phyloP scores from a whole-genome alignment of 2,797 vertebrate genomes.

The Pipistrellus pygmaeus region DNA sequence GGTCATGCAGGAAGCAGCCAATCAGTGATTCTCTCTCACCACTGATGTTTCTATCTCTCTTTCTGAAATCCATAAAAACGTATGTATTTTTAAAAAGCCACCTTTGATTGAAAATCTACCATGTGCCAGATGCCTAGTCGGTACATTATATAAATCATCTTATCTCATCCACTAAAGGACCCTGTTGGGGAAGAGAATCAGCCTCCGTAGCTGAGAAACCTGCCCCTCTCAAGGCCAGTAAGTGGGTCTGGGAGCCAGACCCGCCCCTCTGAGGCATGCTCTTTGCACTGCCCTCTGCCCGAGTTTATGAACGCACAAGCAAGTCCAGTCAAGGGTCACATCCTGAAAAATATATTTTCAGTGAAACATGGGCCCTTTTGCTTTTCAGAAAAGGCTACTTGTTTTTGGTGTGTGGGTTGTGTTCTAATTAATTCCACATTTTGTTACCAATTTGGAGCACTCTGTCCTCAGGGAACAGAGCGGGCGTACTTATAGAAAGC shows the following conservation, averaged over 20 bases:
- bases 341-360: constrained; percentile 49
- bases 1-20: background rate
- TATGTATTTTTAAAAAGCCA: background rate
- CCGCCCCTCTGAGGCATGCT: accelerated
- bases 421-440: constrained; percentile 81
- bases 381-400: constrained; percentile 75
- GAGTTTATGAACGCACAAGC: background rate
- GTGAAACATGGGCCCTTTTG: constrained; percentile 55
- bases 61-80: background rate
- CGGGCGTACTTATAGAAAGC: constrained; percentile 77
- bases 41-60: background rate
- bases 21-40: background rate
- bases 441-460: constrained; percentile 77
- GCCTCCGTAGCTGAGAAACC: background rate
- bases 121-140: background rate
- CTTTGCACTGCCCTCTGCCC: background rate
- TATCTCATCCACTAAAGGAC: background rate
- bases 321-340: background rate
- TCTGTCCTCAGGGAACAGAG: constrained; percentile 75
- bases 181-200: background rate
- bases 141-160: background rate
- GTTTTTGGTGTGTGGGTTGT: constrained; percentile 75
- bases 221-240: background rate
- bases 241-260: background rate
- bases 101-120: background rate